phyloP scores from a whole-genome alignment of 2,888 invertebrate genomes.

The Scaptomyza tumidula region DNA sequence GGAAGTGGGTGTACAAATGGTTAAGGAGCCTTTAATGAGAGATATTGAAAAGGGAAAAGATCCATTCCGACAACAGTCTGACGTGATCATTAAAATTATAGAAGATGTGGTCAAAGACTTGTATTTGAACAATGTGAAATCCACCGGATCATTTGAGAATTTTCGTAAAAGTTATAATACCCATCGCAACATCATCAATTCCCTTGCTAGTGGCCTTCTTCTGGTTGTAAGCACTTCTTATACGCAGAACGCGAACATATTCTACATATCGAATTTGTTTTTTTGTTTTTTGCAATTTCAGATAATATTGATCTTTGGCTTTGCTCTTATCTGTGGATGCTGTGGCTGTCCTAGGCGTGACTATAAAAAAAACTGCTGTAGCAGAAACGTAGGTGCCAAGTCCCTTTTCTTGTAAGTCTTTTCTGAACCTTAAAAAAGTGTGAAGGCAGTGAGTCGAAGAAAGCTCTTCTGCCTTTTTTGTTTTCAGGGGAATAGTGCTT shows the following conservation, averaged over 20 bases:
- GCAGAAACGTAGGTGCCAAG: neutral
- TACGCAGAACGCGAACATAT: no score
- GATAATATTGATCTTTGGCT: conserved; percentile 40
- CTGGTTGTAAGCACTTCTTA: conserved; percentile 46
- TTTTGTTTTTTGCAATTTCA: conserved; percentile 7
- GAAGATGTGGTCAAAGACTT: conserved; percentile 50
- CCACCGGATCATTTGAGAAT: conserved; percentile 52
- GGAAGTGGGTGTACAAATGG: neutral
- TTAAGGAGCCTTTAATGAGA: neutral
- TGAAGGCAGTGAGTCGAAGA: neutral
- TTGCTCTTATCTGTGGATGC: conserved; percentile 37
- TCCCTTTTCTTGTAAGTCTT: neutral
- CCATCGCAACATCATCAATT: conserved; percentile 45
- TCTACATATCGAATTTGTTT: neutral
- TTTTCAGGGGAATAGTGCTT: neutral
- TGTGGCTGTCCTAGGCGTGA: neutral
- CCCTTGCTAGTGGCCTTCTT: conserved; percentile 32
- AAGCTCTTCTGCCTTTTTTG: neutral
- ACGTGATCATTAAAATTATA: conserved; percentile 37
- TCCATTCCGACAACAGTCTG: conserved; percentile 28
- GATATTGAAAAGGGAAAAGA: conserved; percentile 39
- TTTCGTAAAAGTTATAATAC: conserved; percentile 44
- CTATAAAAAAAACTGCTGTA: neutral
- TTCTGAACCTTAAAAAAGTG: neutral
- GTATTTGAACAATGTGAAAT: conserved; percentile 25